phyloP scores from a whole-genome alignment of 1,140 invertebrate species.

The Subanguina moxae region DNA sequence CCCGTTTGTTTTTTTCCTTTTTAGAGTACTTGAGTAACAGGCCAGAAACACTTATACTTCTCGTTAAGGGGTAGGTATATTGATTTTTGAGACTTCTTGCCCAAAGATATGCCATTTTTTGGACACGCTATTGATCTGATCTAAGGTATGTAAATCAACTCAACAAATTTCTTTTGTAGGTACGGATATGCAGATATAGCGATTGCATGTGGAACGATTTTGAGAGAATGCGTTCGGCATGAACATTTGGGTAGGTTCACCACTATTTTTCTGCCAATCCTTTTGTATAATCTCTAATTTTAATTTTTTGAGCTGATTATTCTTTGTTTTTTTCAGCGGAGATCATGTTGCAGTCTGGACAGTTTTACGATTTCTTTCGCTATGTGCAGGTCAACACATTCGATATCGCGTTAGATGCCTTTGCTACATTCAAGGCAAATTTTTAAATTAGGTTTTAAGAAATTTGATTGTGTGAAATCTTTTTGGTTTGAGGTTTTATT shows the following conservation, averaged over 20 bases:
- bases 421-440: conserved; percentile 95
- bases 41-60: conserved; percentile 89
- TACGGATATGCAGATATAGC: conserved; percentile 98
- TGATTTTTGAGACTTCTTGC: too few relatives aligned
- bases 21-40: conserved; percentile 97
- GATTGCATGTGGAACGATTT: conserved; percentile 96
- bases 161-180: conserved; percentile 63
- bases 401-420: conserved; percentile 99
- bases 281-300: too few relatives aligned
- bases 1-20: conserved; percentile 84
- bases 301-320: too few relatives aligned
- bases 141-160: too few relatives aligned
- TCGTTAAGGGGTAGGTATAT: conserved; percentile 78
- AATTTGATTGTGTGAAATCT: not conserved
- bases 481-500: conserved; percentile 8
- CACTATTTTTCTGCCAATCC: too few relatives aligned
- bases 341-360: too few relatives aligned
- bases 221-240: conserved; percentile 92
- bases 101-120: too few relatives aligned
- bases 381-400: conserved; percentile 97
- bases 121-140: too few relatives aligned
- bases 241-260: conserved; percentile 77
- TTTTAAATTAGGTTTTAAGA: not conserved
- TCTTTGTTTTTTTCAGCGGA: too few relatives aligned
- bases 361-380: too few relatives aligned